These are phyloP conservation scores for Rotaria socialis DNA, from an alignment of 2,888 invertebrate species.

Conservation along the genomic window DNA sequence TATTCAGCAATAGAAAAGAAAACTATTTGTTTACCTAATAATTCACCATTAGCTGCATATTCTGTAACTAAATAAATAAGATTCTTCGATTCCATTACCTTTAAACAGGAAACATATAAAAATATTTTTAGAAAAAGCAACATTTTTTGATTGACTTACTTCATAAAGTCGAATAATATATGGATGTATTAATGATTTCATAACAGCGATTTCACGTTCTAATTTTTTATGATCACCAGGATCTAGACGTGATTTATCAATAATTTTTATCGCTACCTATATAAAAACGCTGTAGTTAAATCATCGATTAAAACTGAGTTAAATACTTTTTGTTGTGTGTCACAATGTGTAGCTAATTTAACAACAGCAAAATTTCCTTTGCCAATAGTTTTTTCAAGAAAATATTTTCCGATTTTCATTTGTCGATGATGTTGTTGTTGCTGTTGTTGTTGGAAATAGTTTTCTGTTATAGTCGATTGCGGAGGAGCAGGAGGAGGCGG, in stretches of 20 bases:
- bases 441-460: background rate
- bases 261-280: conserved; percentile 65
- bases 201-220: conserved; percentile 63
- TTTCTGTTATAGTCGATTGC: background rate
- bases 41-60: conserved; percentile 93
- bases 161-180: conserved; percentile 64
- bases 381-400: conserved; percentile 92
- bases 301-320: too few species aligned
- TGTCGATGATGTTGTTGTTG: conserved; percentile 47
- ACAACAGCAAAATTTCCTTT: conserved; percentile 99
- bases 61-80: conserved; percentile 96
- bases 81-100: conserved; percentile 92
- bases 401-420: conserved; percentile 81
- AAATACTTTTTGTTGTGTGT: conserved; percentile 91
- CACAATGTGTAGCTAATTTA: conserved; percentile 92
- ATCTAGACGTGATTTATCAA: conserved; percentile 63
- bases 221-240: conserved; percentile 63
- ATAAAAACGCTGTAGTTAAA: conserved; percentile 45
- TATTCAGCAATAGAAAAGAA: background rate
- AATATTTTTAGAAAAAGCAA: too few species aligned
- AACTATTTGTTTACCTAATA: conserved; percentile 72
- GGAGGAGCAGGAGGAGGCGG: background rate
- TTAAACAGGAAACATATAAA: conserved; percentile 51
- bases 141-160: conserved; percentile 52
- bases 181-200: conserved; percentile 62